A percentile compares a stretch with the other conserved stretches of the same genome.
phyloP scores from a whole-genome alignment of 2,888 invertebrate species.

The Sesamia inferens region DNA sequence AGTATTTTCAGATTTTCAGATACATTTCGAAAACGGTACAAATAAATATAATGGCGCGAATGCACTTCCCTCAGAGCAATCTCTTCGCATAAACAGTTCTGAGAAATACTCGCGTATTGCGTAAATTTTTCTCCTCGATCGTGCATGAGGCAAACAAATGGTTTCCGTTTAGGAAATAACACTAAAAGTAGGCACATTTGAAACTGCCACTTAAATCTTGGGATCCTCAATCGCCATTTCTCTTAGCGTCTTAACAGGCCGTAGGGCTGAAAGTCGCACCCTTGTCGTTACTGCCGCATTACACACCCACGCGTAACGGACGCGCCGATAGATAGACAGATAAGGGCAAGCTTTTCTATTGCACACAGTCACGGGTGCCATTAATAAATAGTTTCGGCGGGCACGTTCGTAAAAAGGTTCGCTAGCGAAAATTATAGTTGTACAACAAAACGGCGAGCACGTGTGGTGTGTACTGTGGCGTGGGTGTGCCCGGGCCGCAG shows the following conservation, averaged over 20 bases:
- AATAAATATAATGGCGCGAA: constrained; percentile 53
- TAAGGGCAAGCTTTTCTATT: constrained; percentile 59
- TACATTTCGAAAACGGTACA: constrained; percentile 42
- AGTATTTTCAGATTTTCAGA: constrained; percentile 44
- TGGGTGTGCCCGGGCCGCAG: constrained; percentile 69
- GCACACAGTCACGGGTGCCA: constrained; percentile 62
- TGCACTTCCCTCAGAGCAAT: constrained; percentile 59
- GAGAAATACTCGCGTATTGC: constrained; percentile 75
- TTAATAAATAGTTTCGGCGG: constrained; percentile 63
- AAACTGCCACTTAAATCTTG: constrained; percentile 89
- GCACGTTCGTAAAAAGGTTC: constrained; percentile 61
- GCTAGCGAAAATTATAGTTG: constrained; percentile 60
- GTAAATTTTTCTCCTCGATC: constrained; percentile 83
- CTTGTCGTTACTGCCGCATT: constrained; percentile 79
- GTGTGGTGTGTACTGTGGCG: constrained; percentile 59
- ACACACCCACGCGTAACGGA: constrained; percentile 68
- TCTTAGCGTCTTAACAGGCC: constrained; percentile 82
- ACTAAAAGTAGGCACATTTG: constrained; percentile 89
- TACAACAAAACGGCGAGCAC: constrained; percentile 64
- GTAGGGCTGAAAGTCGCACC: constrained; percentile 72
- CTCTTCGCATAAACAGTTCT: constrained; percentile 75
- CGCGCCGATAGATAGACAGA: constrained; percentile 62
- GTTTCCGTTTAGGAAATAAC: constrained; percentile 89
- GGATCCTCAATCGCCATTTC: constrained; percentile 88
- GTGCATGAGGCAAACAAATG: constrained; percentile 87